Base-by-base conservation (phyloP, 2,888 invertebrate species). In the Macrophya alboannulata region DNA sequence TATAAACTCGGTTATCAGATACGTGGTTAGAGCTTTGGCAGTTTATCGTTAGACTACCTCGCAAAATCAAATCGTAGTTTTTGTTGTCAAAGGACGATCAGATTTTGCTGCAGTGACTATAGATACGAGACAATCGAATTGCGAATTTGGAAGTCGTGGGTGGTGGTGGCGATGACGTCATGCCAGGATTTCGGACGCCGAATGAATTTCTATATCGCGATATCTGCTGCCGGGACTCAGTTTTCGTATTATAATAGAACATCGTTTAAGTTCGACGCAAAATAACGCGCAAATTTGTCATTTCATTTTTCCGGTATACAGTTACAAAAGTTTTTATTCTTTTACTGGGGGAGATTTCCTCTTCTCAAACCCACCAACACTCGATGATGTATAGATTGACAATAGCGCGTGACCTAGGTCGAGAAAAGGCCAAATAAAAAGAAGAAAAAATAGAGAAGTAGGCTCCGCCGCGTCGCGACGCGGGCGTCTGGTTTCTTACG, bases 61-160 rank as follows among this genome's bases (percentile, higher is more conserved):
- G 45, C 4, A 31, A 76, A 76, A 76, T 76, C 77, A 37, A 55
- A 6, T 77, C 10, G 45, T 43, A n/a, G 72, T 74, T 74, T 74
- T 74, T 43, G 45, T 74, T 74, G 21, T 43, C 72, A 45, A 40
- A 17, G 12, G 45, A 21, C 45, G 45, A 74, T 74, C 72, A 45
- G 4, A 45, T n/a, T 40, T 71, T 4, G 31, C 21, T n/a, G 9
- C 4, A 74, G n/a, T 40, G 3, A 1, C 31, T 31, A 43, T 74
- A 15, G 68, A 68, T 31, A 37, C 43, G 21, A n/a, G 43, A 10
- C 1, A 45, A 74, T 45, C 72, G 12, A 74, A 74, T 74, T 21
- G 45, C n/a, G 12, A 21, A 74, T 45, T 45, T 21, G n/a, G 4
- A 43, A 74, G 31, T 68, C 31, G 31, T 68, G 17, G 15, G 68